These are phyloP conservation scores for Chaetura pelagica DNA, from an alignment of 2,113 vertebrate genomes.

Conservation along the genomic window DNA sequence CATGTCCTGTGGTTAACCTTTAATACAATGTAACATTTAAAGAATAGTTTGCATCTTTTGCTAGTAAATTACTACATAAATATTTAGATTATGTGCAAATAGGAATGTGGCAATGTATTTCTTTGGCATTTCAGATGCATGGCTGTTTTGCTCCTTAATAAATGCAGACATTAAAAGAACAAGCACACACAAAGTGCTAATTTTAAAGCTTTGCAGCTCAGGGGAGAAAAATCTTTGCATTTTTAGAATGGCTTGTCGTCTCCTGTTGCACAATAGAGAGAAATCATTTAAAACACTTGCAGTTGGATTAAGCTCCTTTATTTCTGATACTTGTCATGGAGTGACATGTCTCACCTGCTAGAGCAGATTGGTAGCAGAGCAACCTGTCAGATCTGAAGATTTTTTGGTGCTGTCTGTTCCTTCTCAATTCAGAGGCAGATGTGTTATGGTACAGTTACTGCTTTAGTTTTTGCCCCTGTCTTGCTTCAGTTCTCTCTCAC, in stretches of 20 bases:
- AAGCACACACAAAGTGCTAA: constrained; percentile 29
- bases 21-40: constrained; percentile 65
- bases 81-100: constrained; percentile 67
- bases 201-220: constrained; percentile 55
- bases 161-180: constrained; percentile 54
- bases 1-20: constrained; percentile 62
- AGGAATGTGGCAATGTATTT: constrained; percentile 53
- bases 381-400: constrained; percentile 50
- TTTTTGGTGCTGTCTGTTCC: constrained; percentile 30
- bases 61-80: constrained; percentile 70
- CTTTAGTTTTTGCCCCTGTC: constrained; percentile 44
- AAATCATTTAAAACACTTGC: neutral
- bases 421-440: constrained; percentile 27
- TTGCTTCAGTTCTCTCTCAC: constrained; percentile 17
- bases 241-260: neutral
- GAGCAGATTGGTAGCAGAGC: constrained; percentile 23
- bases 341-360: constrained; percentile 44
- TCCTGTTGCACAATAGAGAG: neutral
- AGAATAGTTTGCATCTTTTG: constrained; percentile 65
- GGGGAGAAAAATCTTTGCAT: constrained; percentile 13
- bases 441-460: constrained; percentile 10
- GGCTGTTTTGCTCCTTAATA: constrained; percentile 60
- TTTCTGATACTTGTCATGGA: constrained; percentile 30
- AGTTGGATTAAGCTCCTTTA: constrained; percentile 29
- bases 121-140: constrained; percentile 65